Base-by-base conservation (phyloP, 1,140 invertebrate genomes). In the Drosophila aff. region DNA sequence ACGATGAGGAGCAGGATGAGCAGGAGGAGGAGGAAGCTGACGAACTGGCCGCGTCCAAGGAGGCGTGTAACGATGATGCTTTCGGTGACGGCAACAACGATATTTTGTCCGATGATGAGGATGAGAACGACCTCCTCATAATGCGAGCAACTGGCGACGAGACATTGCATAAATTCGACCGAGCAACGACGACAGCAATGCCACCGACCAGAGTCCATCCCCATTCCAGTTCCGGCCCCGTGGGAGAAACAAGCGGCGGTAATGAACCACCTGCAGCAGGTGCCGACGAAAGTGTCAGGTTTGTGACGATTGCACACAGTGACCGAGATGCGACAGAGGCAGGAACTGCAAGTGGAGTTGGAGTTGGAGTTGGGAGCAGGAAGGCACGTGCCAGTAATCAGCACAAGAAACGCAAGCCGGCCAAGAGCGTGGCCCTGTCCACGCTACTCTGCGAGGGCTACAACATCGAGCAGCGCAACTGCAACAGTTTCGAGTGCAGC, bases 401-500 rank as follows among this genome's bases (percentile, higher is more conserved):
- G 57, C 82, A 81, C 59, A 91, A 81, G 71, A 91, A 85, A 53
- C 79, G 74, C 64, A 92, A 79, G 69, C 62, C 86, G 46, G 40
- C 86, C 38, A 92, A 92, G 52, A 84, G 82, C 31, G 67, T 86
- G 13, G 80, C 80, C 4, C 59, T 91, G n/a, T 89, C 90, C 38
- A 92, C 92, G 4, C 72, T 92, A 16, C 86, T 91, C 31, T 93
- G 92, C 62, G 91, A 93, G 50, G 92, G 92, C 43, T 93, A 93
- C 73, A 93, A 93, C 66, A 93, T 93, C 43, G 92, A 93, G 73
- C 92, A 93, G 58, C 90, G 92, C 47, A 92, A 93, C 73, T 93
- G 92, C 81, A 93, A 93, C 74, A 86, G 84, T 38, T 93, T 93
- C 63, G 92, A 93, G 62, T 93, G 92, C 73, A 89, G 62, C 64